Conservation (phyloP, 2,888 invertebrate species). For the Chrysolina haemoptera region DNA sequence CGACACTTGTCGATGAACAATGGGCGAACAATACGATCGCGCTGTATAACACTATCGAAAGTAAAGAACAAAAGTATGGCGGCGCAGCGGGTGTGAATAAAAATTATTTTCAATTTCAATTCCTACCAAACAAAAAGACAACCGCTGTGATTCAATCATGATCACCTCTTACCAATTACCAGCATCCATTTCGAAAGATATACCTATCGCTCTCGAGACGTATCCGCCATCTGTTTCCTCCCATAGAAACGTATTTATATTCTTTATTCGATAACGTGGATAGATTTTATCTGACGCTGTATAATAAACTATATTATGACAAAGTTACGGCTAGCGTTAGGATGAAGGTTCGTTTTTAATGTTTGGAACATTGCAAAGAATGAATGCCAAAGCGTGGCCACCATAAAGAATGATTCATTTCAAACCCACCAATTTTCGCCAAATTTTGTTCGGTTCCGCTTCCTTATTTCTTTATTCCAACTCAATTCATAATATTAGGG, state of each 20-base stretch:
- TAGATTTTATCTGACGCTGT: conserved; percentile 45
- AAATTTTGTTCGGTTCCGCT: too few relatives aligned
- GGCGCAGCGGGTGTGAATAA: conserved; percentile 55
- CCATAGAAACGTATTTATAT: conserved; percentile 49
- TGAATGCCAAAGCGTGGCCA: too few relatives aligned
- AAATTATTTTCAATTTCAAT: conserved; percentile 62
- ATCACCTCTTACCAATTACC: conserved; percentile 65
- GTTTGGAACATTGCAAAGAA: too few relatives aligned
- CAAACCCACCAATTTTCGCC: too few relatives aligned
- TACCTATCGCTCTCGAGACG: conserved; percentile 20
- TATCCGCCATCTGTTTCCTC: conserved; percentile 49
- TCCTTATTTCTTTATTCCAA: too few relatives aligned
- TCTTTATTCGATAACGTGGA: conserved; percentile 41
- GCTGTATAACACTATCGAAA: conserved; percentile 13
- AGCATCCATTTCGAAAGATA: conserved; percentile 15
- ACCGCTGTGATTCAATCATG: conserved; percentile 67
- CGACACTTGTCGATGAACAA: conserved; percentile 19
- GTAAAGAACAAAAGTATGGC: conserved; percentile 49
- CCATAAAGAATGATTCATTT: too few relatives aligned
- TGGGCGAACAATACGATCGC: conserved; percentile 15
- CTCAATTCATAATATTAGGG: too few relatives aligned
- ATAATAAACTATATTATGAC: conserved; percentile 45
- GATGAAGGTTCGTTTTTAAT: background rate
- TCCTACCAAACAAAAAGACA: conserved; percentile 64
- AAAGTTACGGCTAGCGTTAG: conserved; percentile 40